phyloP scores from a whole-genome alignment of 1,140 invertebrate species.

The Ectropis grisescens region DNA sequence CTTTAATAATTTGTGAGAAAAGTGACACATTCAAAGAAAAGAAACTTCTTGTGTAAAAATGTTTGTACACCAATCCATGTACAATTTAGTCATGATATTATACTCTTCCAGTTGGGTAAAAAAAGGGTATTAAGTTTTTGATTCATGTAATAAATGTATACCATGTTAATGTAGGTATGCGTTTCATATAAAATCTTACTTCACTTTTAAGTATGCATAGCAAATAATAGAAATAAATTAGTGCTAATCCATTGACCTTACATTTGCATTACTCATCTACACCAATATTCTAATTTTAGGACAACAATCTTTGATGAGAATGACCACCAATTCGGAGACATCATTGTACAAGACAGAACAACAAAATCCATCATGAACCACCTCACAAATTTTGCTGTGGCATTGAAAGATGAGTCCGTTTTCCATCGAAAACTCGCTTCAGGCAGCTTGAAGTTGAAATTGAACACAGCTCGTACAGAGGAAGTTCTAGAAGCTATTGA shows the following conservation, averaged over 20 bases:
- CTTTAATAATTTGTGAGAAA: too few relatives aligned
- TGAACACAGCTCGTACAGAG: conserved; percentile 13
- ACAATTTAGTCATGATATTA: too few relatives aligned
- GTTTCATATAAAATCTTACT: background rate
- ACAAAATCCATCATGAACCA: conserved; percentile 19
- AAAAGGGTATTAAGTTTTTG: too few relatives aligned
- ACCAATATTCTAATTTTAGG: conserved; percentile 18
- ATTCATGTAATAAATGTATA: too few relatives aligned
- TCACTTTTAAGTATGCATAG: background rate
- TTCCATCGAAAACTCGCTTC: conserved; percentile 26
- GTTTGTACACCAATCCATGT: too few relatives aligned
- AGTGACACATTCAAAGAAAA: too few relatives aligned
- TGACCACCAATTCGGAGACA: conserved; percentile 51
- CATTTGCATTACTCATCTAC: background rate
- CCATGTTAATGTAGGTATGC: too few relatives aligned
- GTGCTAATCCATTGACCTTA: conserved; percentile 1
- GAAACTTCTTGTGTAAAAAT: too few relatives aligned
- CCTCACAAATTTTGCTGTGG: conserved; percentile 24
- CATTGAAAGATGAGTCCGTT: conserved; percentile 16
- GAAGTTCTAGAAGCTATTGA: conserved; percentile 25
- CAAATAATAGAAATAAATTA: too few relatives aligned
- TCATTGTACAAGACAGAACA: conserved; percentile 24
- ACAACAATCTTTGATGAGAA: conserved; percentile 48
- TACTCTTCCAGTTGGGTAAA: too few relatives aligned
- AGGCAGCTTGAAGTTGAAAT: conserved; percentile 26